Evolutionary conservation across 2,888 invertebrate genomes (phyloP).

Genomic region (Sesamia inferens): DNA sequence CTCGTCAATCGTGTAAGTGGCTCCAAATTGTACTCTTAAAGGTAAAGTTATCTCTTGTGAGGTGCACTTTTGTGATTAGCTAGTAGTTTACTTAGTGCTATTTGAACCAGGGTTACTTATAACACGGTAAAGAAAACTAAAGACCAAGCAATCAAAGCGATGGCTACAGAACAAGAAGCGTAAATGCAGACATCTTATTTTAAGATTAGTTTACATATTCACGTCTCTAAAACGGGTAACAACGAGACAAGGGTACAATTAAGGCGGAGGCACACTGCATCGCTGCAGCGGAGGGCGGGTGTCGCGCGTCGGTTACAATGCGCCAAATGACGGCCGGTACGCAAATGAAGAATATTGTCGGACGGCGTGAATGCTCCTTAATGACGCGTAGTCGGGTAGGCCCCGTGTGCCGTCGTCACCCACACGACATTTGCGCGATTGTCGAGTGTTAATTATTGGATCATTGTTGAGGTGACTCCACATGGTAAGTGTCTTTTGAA

Average conservation of each 20-base stretch:
- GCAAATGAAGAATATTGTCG: conserved; percentile 90
- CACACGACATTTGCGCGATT: conserved; percentile 84
- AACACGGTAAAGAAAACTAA: no score
- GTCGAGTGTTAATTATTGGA: conserved; percentile 84
- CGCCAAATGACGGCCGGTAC: conserved; percentile 86
- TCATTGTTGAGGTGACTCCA: conserved; percentile 74
- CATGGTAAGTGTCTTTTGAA: conserved; percentile 51
- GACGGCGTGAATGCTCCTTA: conserved; percentile 88
- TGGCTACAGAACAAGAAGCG: conserved; percentile 24
- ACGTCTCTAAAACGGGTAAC: conserved; percentile 61
- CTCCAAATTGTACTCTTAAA: conserved; percentile 53
- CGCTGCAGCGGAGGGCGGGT: conserved; percentile 80
- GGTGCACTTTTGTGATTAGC: conserved; percentile 61
- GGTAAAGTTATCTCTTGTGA: conserved; percentile 42
- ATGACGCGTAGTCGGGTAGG: conserved; percentile 80
- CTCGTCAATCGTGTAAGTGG: conserved; percentile 60
- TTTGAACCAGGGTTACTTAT: no score
- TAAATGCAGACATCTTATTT: conserved; percentile 62
- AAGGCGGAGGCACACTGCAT: conserved; percentile 83
- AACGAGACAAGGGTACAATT: conserved; percentile 88
- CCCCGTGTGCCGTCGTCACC: conserved; percentile 74
- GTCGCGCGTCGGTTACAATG: conserved; percentile 81
- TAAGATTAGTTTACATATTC: conserved; percentile 66
- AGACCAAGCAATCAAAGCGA: conserved; percentile 8
- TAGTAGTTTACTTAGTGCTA: conserved; percentile 18